Evolutionary conservation across 2,113 vertebrate genomes (phyloP), one percentile per base, ranked within the genome.

Genomic region (Anguilla japonica): DNA sequence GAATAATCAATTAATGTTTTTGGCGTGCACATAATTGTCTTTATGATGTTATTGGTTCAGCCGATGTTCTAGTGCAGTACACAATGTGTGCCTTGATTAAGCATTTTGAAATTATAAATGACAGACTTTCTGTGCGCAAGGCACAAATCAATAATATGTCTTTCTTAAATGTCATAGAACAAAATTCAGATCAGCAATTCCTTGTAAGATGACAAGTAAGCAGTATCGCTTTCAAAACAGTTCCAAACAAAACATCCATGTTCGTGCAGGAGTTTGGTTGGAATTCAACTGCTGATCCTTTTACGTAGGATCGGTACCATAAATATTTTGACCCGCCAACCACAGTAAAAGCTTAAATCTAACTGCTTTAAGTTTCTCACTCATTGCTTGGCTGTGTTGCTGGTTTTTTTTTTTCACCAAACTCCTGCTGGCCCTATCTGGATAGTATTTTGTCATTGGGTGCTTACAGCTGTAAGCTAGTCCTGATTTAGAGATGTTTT

Each of bases 21-120:
- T 81, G 75, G 84, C 50, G 18, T 80, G 84, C 57, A 63, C 46
- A 86, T 63, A 56, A 53, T 81, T 60, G 53, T 63, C 50, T 60
- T 34, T 81, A 26, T 57, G 50, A n/a, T 34, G 79, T 86, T 34
- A 86, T 14, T 16, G 34, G 9, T 56, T 29, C 41, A 79, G 26
- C n/a, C 56, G 50, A 82, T 3, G 46, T n/a, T 53, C 81, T 15
- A 5, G 26, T 53, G 50, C 14, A 53, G 26, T 13, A 8, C 43
- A 34, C n/a, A 53, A 14, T 34, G 20, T 8, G n/a, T 46, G 13
- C 26, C 22, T 29, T 46, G 22, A 46, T 14, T 34, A 82, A 41
- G 43, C 22, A 82, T 26, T 14, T 8, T 14, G n/a, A 56, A 29
- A 67, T 34, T 34, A 34, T 5, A 7, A 80, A 39, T 41, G 11